A percentile compares a stretch with the other conserved stretches of the same genome.
Conservation (phyloP, 1,140 invertebrate species). For the Muscidifurax raptorellus region DNA sequence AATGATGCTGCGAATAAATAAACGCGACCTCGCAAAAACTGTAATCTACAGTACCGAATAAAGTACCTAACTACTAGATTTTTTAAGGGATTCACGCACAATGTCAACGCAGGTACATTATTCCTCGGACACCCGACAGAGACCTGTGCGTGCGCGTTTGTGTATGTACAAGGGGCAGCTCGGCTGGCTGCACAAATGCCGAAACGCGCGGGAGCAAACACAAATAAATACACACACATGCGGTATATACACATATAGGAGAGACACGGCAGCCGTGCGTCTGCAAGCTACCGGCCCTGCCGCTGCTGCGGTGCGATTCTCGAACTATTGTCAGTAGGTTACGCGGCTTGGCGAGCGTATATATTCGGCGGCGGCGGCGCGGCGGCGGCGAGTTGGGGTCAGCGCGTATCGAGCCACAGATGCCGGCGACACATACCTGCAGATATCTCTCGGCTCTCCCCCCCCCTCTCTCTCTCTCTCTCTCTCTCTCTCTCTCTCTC, state of each 20-base stretch:
- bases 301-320: neutral
- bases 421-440: slow-evolving; percentile 54
- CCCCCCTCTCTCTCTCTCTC: too few relatives aligned
- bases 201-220: neutral
- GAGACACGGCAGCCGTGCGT: too few relatives aligned
- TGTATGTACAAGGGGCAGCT: neutral
- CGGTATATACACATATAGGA: too few relatives aligned
- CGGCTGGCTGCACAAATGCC: neutral
- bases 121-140: neutral
- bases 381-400: neutral
- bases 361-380: neutral
- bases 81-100: too few relatives aligned
- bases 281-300: too few relatives aligned
- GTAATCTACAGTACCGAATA: too few relatives aligned
- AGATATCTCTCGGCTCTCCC: neutral
- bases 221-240: neutral
- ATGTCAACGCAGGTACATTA: too few relatives aligned
- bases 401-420: slow-evolving; percentile 49
- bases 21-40: too few relatives aligned
- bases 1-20: too few relatives aligned
- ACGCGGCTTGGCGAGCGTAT: neutral
- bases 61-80: too few relatives aligned
- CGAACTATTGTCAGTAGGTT: slow-evolving; percentile 1
- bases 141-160: slow-evolving; percentile 13
- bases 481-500: too few relatives aligned